A percentile compares a stretch with the other conserved stretches of the same genome.
Evolutionary conservation across 1,140 invertebrate genomes (phyloP).

Genomic region (Platorchestia sp.): DNA sequence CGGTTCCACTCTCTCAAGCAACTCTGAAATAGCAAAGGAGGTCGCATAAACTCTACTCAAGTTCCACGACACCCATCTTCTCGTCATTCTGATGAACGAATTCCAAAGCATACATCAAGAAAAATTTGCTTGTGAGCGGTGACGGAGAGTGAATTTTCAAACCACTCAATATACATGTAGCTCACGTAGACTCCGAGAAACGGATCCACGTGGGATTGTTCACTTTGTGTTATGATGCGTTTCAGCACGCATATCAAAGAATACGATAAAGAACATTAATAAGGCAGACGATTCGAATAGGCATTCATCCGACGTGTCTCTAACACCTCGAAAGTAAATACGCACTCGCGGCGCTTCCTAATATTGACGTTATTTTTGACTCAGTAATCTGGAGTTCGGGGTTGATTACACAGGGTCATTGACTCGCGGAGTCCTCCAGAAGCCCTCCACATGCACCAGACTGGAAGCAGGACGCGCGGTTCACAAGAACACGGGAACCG

Average conservation of each 20-base stretch:
- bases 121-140: too few species aligned
- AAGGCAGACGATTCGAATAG: too few species aligned
- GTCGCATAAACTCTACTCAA: background rate
- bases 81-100: too few species aligned
- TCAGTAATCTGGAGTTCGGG: background rate
- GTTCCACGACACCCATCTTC: background rate
- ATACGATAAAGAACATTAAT: too few species aligned
- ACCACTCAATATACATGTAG: too few species aligned
- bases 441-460: background rate
- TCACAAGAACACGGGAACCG: constrained; percentile 5
- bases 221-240: background rate
- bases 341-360: background rate
- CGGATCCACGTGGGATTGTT: background rate
- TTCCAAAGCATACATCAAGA: too few species aligned
- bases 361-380: background rate
- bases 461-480: background rate
- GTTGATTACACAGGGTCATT: background rate
- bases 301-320: background rate
- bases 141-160: too few species aligned
- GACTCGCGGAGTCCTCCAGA: background rate
- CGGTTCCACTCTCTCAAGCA: background rate
- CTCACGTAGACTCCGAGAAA: background rate
- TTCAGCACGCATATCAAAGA: too few species aligned
- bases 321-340: background rate
- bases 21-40: background rate